Evolutionary conservation across 2,888 invertebrate species (phyloP).

Genomic region (Dryococelus australis): DNA sequence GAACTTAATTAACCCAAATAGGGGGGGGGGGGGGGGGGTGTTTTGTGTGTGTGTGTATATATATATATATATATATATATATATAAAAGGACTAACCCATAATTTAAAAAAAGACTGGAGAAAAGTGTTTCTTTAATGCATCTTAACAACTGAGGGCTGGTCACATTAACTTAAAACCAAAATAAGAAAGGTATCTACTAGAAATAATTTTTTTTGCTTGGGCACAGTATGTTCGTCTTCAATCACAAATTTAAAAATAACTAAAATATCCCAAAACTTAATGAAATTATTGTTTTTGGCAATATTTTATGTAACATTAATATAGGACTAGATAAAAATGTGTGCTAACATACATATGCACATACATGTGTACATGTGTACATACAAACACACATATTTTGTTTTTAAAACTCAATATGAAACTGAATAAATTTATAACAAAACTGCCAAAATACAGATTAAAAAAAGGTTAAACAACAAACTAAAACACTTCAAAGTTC

Average conservation of each 20-base stretch:
- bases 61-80: too few species aligned
- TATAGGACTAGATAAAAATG: neutral
- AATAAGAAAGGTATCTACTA: neutral
- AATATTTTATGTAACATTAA: neutral
- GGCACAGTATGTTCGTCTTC: neutral
- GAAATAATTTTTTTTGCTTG: neutral
- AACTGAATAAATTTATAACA: neutral
- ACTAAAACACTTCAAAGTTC: neutral
- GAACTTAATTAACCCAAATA: too few species aligned
- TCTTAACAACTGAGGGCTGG: neutral
- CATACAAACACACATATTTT: neutral
- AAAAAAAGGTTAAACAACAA: neutral
- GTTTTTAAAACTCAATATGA: neutral
- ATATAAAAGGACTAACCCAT: too few species aligned
- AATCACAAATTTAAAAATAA: neutral
- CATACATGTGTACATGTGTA: neutral
- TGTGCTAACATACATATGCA: neutral
- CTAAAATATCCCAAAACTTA: neutral
- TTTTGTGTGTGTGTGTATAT: too few species aligned
- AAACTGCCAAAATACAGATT: neutral
- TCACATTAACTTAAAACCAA: neutral
- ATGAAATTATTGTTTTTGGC: neutral
- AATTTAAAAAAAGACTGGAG: too few species aligned
- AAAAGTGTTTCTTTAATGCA: too few species aligned
- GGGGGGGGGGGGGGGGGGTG: too few species aligned